Evolutionary conservation across 92 coral and sea anemone genomes (phyloP).

Genomic region (Parazoanthus darwini): DNA sequence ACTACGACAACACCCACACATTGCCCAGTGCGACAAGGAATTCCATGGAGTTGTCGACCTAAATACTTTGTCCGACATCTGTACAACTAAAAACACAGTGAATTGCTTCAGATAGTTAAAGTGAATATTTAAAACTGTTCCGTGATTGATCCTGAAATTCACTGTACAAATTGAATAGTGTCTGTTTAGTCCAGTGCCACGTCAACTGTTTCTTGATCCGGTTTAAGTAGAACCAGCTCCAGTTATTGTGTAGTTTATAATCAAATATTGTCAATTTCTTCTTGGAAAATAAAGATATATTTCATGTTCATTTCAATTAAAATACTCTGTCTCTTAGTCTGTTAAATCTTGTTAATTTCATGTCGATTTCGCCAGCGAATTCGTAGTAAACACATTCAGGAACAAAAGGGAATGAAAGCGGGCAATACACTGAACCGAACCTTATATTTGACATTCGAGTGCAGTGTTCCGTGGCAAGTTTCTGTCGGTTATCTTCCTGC

Average conservation of each 20-base stretch:
- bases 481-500: conserved; percentile 67
- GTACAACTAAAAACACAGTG: neutral
- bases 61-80: neutral
- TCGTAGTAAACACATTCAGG: conserved; percentile 31
- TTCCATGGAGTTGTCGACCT: neutral
- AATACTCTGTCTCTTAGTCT: conserved; percentile 26
- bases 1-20: conserved; percentile 17
- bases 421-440: neutral
- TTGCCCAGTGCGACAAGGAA: neutral
- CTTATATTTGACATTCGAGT: conserved; percentile 13
- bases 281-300: conserved; percentile 19
- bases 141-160: conserved; percentile 18
- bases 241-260: neutral
- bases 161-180: conserved; percentile 8
- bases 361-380: conserved; percentile 72
- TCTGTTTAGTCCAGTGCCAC: neutral
- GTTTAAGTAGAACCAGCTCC: neutral
- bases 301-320: conserved; percentile 20
- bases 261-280: conserved; percentile 32
- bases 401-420: neutral
- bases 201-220: neutral
- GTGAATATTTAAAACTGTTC: neutral
- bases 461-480: conserved; percentile 23
- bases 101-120: conserved; percentile 6
- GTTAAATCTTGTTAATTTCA: conserved; percentile 31